A percentile compares a stretch with the other conserved stretches of the same genome.
Conservation (phyloP, 2,888 invertebrate genomes). For the Folsomia manolachei region DNA sequence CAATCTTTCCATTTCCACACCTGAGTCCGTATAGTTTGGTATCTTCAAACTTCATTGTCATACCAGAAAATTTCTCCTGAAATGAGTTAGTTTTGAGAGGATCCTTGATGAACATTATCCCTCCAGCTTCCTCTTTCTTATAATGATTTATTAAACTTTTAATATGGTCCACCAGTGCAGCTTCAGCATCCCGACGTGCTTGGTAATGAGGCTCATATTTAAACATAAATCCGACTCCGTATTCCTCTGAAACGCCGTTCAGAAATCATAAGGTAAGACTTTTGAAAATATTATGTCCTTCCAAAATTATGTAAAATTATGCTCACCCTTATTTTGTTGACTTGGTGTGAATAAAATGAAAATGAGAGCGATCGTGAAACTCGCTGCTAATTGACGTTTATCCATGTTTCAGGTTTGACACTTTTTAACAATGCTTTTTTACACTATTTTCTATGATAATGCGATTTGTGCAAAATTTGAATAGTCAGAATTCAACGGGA, state of each 20-base stretch:
- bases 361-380: not conserved
- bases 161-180: slow-evolving; percentile 69
- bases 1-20: slow-evolving; percentile 67
- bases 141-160: slow-evolving; percentile 70
- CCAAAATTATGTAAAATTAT: not conserved
- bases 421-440: too few species aligned
- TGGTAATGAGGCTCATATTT: slow-evolving; percentile 54
- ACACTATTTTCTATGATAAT: too few species aligned
- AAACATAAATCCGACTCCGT: slow-evolving; percentile 34
- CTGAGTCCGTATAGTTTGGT: not conserved
- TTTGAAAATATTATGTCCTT: not conserved
- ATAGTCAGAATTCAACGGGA: too few species aligned
- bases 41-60: slow-evolving; percentile 68
- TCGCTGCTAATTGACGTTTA: not conserved
- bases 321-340: not conserved
- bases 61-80: slow-evolving; percentile 67
- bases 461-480: too few species aligned
- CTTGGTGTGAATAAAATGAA: not conserved
- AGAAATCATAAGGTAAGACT: not conserved
- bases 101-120: slow-evolving; percentile 75
- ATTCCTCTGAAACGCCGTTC: slow-evolving; percentile 19
- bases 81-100: slow-evolving; percentile 74
- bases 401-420: not conserved
- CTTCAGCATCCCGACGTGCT: slow-evolving; percentile 58
- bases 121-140: slow-evolving; percentile 73